These are phyloP conservation scores for rabbit (Oryctolagus cuniculus) DNA, from an alignment of 2,113 vertebrate species.

Conservation along the genomic window mOryCun1.1 NC_091453.1:49852501-49853000, in stretches of 20 bases:
- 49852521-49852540: too few species aligned
- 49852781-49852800: not conserved
- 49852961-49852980: conserved; percentile 24
- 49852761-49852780: conserved; percentile 40
- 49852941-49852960: conserved; percentile 48
- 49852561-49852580: too few species aligned
- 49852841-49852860: conserved; percentile 36
- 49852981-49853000: conserved; percentile 18
- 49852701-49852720: not conserved
- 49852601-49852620: not conserved
- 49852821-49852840: conserved; percentile 17
- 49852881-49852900: not conserved
- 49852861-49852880: not conserved
- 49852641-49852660: not conserved
- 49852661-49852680: conserved; percentile 3
- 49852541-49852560: too few species aligned
- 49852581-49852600: too few species aligned
- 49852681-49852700: conserved; percentile 42
- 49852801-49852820: not conserved
- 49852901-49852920: conserved; percentile 52
- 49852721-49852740: not conserved
- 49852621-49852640: not conserved
- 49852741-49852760: conserved; percentile 23
- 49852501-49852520: too few species aligned
- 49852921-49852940: conserved; percentile 46